These are phyloP conservation scores for Dorcus hopei DNA, from an alignment of 2,888 invertebrate genomes.

Conservation along the genomic window DNA sequence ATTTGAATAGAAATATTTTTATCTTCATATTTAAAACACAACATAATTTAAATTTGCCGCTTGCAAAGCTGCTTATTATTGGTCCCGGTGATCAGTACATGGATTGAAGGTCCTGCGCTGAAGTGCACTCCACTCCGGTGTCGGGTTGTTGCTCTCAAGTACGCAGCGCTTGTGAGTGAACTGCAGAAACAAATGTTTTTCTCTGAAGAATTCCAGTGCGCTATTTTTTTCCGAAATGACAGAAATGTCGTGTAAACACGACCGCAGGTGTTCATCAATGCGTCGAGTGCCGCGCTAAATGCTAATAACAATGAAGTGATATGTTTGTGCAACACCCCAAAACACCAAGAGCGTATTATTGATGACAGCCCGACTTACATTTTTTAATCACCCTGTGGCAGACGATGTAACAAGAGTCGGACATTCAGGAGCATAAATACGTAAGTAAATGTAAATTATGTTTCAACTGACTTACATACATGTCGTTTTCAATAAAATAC, in stretches of 20 bases:
- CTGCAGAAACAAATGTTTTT: constrained; percentile 17
- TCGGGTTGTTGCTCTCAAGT: constrained; percentile 39
- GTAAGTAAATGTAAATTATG: not conserved
- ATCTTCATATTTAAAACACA: too few relatives aligned
- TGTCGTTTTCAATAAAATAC: too few relatives aligned
- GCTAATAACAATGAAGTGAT: constrained; percentile 4
- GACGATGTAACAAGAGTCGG: constrained; percentile 9
- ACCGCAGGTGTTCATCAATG: not conserved
- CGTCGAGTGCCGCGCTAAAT: constrained; percentile 10
- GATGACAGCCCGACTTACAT: constrained; percentile 5
- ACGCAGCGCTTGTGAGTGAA: constrained; percentile 24
- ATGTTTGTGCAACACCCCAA: constrained; percentile 16
- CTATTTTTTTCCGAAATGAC: constrained; percentile 8
- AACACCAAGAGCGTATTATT: constrained; percentile 2
- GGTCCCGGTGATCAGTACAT: constrained; percentile 17
- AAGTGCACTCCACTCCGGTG: constrained; percentile 32
- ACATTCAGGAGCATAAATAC: constrained; percentile 2
- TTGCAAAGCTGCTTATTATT: constrained; percentile 10
- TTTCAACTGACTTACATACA: too few relatives aligned
- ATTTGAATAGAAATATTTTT: too few relatives aligned
- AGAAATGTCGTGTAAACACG: constrained; percentile 2
- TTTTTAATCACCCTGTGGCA: not conserved
- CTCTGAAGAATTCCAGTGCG: constrained; percentile 4
- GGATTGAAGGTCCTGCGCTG: constrained; percentile 32
- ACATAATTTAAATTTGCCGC: constrained; percentile 3